Evolutionary conservation across 2,797 vertebrate genomes (phyloP).

Genomic region (Threskiornis aethiopicus): DNA sequence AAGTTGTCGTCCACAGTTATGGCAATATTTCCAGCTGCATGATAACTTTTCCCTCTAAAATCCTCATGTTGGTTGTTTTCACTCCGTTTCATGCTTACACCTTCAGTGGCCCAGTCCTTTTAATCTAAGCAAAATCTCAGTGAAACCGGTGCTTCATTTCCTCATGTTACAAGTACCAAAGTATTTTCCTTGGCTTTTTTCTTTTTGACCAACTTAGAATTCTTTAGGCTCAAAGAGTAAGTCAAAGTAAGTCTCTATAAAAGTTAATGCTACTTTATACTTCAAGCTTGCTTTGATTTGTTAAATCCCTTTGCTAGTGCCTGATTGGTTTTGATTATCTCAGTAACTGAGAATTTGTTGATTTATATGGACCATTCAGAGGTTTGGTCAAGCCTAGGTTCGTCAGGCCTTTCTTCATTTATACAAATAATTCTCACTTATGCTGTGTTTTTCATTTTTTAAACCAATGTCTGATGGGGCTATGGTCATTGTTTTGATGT

Average conservation of each 20-base stretch:
- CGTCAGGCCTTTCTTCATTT: not conserved
- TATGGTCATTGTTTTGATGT: not conserved
- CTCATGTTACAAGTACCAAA: not conserved
- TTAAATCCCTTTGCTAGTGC: not conserved
- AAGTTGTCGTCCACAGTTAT: not conserved
- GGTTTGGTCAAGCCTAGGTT: not conserved
- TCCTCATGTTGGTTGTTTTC: not conserved
- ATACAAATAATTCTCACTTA: not conserved
- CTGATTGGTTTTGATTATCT: not conserved
- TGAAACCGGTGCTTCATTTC: not conserved
- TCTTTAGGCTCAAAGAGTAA: not conserved
- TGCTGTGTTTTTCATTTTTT: not conserved
- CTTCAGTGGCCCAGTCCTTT: not conserved
- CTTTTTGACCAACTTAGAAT: not conserved
- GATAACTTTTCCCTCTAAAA: not conserved
- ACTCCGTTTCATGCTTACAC: not conserved
- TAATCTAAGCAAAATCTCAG: not conserved
- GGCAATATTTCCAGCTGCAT: not conserved
- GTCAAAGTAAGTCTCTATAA: not conserved
- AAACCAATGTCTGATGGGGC: not conserved
- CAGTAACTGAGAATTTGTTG: not conserved
- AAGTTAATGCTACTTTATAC: not conserved
- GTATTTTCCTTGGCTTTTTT: not conserved
- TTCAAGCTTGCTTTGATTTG: not conserved
- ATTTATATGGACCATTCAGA: not conserved